Conservation (phyloP, 2,888 invertebrate species). For the Fabriciana adippe region DNA sequence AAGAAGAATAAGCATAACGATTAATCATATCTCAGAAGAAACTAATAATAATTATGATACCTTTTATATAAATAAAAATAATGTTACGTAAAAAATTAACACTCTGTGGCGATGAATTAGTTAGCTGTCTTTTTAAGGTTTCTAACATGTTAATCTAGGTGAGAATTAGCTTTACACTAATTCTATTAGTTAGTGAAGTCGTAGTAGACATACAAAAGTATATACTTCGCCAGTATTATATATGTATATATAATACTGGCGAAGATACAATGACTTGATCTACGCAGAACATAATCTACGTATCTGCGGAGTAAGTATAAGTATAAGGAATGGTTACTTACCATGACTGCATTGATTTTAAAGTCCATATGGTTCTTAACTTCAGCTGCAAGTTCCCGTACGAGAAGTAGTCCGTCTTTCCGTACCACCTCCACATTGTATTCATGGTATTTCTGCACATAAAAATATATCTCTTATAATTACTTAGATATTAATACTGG, state of each 20-base stretch:
- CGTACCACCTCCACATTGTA: conserved; percentile 89
- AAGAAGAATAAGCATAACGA: too few relatives aligned
- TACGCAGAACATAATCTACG: too few relatives aligned
- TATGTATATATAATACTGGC: not conserved
- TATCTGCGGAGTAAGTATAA: too few relatives aligned
- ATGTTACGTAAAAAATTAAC: not conserved
- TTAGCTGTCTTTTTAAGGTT: conserved; percentile 21
- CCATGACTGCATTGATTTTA: conserved; percentile 95
- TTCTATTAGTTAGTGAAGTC: conserved; percentile 19
- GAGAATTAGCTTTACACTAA: conserved; percentile 21
- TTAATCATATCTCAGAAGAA: too few relatives aligned
- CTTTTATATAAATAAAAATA: too few relatives aligned
- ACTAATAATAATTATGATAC: too few relatives aligned
- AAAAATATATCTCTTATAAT: conserved; percentile 1
- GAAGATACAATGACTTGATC: not conserved
- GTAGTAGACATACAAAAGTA: not conserved
- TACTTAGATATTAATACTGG: not conserved
- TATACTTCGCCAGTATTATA: too few relatives aligned
- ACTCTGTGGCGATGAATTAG: conserved; percentile 10
- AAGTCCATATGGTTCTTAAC: conserved; percentile 97
- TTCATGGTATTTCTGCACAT: conserved; percentile 89
- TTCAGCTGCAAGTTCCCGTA: conserved; percentile 93
- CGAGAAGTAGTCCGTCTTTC: conserved; percentile 92
- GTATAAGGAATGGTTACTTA: conserved; percentile 69
- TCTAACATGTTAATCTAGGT: conserved; percentile 19